phyloP scores from a whole-genome alignment of 1,140 invertebrate species.

The Megalonaias nervosa region DNA sequence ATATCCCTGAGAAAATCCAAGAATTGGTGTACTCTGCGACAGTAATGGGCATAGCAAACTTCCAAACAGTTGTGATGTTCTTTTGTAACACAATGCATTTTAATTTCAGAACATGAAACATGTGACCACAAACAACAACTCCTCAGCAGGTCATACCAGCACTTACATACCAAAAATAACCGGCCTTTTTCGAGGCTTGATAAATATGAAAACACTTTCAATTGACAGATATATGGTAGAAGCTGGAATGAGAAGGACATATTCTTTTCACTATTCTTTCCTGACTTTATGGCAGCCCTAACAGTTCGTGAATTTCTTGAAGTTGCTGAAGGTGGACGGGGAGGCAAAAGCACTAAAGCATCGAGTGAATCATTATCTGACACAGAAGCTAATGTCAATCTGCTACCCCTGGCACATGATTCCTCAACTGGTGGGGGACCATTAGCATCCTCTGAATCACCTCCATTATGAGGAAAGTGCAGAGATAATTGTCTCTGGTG shows the following conservation, averaged over 20 bases:
- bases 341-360: too few relatives aligned
- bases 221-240: slow-evolving; percentile 61
- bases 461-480: too few relatives aligned
- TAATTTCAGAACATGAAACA: slow-evolving; percentile 58
- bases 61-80: slow-evolving; percentile 44
- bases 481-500: too few relatives aligned
- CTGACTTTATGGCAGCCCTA: too few relatives aligned
- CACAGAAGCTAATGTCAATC: too few relatives aligned
- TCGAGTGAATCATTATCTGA: too few relatives aligned
- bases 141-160: slow-evolving; percentile 56
- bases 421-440: too few relatives aligned
- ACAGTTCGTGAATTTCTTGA: too few relatives aligned
- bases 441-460: too few relatives aligned
- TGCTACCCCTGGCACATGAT: too few relatives aligned
- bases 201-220: slow-evolving; percentile 64
- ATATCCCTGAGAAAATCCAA: slow-evolving; percentile 51
- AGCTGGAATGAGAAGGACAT: slow-evolving; percentile 55
- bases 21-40: slow-evolving; percentile 46
- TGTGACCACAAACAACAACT: slow-evolving; percentile 59
- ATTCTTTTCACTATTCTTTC: too few relatives aligned
- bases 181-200: slow-evolving; percentile 56
- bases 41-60: slow-evolving; percentile 59
- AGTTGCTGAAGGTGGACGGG: too few relatives aligned
- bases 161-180: slow-evolving; percentile 49
- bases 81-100: slow-evolving; percentile 49